Base-by-base conservation (phyloP, 2,797 vertebrate species). In the Serranus cabrilla region DNA sequence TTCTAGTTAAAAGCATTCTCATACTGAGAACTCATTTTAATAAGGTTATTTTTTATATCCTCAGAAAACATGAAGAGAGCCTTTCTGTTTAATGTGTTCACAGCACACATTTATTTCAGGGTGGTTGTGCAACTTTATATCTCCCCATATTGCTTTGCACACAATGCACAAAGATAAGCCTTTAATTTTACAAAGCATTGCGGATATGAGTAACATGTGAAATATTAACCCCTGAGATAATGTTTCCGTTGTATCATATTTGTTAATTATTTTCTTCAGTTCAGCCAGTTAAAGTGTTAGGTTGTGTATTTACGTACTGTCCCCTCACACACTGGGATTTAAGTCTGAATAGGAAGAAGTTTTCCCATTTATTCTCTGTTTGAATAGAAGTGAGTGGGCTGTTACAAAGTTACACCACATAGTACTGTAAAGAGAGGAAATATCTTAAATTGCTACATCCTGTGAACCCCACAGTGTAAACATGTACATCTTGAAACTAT, bases 21-120 rank as follows among this genome's bases (percentile, higher is more conserved):
- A 7, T 31, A 0, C 1, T 43, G 4, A 58, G 8, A n/a, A 11
- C 18, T 18, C 16, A 42, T 13, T 17, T 39, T 1, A 14, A 2
- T 17, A 45, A 45, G 57, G 34, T 58, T 50, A 23, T 60, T 37
- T 20, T 72, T n/a, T n/a, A n/a, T n/a, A n/a, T n/a, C n/a, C 11
- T 66, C 43, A 14, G 5, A 45, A 71, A 20, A 46, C 17, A 55
- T 11, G 10, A 65, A 51, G 37, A 58, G 17, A 42, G 51, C 27
- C 1, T 18, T 18, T 63, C 1, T 11, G 2, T 64, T 45, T 39
- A 63, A 70, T 11, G 5, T 3, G 10, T 20, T 72, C 14, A 5
- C 17, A 27, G 27, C 18, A 12, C 37, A 39, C 31, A 9, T 56
- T 40, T 56, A 49, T 60, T 39, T 25, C 4, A 47, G 16, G 9